Evolutionary conservation across 2,888 invertebrate genomes (phyloP).

Genomic region (Chaitophorus viminalis): DNA sequence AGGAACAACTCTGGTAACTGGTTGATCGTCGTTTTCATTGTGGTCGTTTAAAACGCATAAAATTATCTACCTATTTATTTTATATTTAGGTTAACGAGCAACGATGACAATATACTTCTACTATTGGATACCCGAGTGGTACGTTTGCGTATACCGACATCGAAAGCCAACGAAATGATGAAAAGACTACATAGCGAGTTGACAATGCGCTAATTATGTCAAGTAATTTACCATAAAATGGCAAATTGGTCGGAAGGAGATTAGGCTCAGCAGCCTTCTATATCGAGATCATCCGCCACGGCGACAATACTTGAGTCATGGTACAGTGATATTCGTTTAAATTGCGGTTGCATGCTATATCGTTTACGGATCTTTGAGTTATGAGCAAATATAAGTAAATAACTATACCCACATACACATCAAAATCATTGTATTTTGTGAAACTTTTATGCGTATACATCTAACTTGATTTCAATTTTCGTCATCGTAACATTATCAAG

Average conservation of each 20-base stretch:
- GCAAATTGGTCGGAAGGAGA: slow-evolving; percentile 24
- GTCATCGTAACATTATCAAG: too few species aligned
- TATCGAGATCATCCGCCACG: slow-evolving; percentile 31
- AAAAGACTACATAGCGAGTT: background rate
- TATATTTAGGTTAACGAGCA: slow-evolving; percentile 28
- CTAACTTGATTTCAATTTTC: too few species aligned
- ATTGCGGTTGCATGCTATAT: slow-evolving; percentile 5
- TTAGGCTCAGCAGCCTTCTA: background rate
- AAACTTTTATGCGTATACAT: too few species aligned
- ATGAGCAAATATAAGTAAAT: background rate
- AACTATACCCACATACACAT: background rate
- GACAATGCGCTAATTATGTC: slow-evolving; percentile 9
- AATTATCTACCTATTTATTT: background rate
- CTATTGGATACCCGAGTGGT: background rate
- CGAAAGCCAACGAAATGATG: slow-evolving; percentile 10
- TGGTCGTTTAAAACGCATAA: background rate
- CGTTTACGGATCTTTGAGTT: background rate
- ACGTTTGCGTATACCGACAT: background rate
- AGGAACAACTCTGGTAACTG: background rate
- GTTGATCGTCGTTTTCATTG: background rate
- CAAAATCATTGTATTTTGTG: too few species aligned
- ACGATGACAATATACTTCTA: background rate
- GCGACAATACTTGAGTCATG: slow-evolving; percentile 22
- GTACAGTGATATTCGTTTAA: slow-evolving; percentile 27
- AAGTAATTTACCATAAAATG: slow-evolving; percentile 43